Conservation (phyloP, 2,888 invertebrate species). For the Mythimna albipuncta region DNA sequence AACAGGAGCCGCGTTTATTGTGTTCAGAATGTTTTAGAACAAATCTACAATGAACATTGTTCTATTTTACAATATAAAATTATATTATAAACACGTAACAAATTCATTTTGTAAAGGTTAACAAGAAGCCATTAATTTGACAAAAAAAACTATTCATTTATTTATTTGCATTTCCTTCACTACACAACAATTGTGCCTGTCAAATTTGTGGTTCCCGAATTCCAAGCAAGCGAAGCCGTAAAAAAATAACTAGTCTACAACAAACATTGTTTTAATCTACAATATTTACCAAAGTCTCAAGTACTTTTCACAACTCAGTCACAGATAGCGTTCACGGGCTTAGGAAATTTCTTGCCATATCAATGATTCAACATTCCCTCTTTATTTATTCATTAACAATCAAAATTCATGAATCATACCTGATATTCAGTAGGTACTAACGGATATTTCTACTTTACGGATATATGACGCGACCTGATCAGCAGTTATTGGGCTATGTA, state of each 20-base stretch:
- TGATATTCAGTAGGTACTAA: conserved; percentile 6
- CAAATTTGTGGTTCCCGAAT: not conserved
- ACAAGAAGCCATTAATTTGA: not conserved
- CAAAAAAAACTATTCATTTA: not conserved
- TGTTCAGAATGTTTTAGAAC: not conserved
- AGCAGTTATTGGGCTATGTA: not conserved
- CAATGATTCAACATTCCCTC: conserved; percentile 33
- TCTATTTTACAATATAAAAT: not conserved
- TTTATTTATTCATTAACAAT: conserved; percentile 47
- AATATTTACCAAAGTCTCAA: conserved; percentile 19
- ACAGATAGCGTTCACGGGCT: conserved; percentile 10
- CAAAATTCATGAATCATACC: conserved; percentile 49
- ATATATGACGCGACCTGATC: conserved; percentile 15
- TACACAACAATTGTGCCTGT: not conserved
- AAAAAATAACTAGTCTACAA: not conserved
- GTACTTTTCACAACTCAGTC: conserved; percentile 16
- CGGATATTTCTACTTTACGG: conserved; percentile 26
- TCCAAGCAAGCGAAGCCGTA: not conserved
- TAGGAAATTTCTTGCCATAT: conserved; percentile 15
- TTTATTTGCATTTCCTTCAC: no score
- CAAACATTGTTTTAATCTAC: not conserved
- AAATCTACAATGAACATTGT: not conserved
- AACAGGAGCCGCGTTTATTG: not conserved
- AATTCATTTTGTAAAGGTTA: not conserved
- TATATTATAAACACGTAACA: not conserved